These are phyloP conservation scores for Eudasyphora cyanicolor DNA, from an alignment of 2,888 invertebrate genomes.

Conservation along the genomic window DNA sequence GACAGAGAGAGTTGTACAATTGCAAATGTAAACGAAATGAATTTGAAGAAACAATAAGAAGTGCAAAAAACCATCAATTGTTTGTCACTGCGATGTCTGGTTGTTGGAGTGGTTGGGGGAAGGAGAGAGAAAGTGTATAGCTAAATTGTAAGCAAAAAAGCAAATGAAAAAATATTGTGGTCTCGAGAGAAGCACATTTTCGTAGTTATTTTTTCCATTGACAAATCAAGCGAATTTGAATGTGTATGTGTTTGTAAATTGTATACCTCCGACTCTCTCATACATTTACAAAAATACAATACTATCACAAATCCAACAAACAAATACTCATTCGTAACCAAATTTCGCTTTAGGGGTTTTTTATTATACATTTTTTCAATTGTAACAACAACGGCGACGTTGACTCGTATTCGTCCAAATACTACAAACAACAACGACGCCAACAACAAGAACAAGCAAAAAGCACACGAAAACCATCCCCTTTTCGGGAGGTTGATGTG, in stretches of 20 bases:
- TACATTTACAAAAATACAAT: not conserved
- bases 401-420: constrained; percentile 55
- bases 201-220: not conserved
- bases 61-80: not conserved
- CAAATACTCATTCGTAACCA: constrained; percentile 29
- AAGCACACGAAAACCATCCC: constrained; percentile 60
- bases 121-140: not conserved
- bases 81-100: not conserved
- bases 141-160: not conserved
- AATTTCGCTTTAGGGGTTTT: constrained; percentile 41
- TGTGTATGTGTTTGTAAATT: too few species aligned
- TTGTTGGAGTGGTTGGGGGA: not conserved
- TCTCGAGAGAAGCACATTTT: not conserved
- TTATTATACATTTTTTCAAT: constrained; percentile 16
- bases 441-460: constrained; percentile 37
- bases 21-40: constrained; percentile 58
- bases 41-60: constrained; percentile 31
- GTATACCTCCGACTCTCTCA: not conserved
- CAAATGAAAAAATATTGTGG: not conserved
- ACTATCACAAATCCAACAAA: constrained; percentile 25
- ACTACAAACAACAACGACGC: constrained; percentile 33
- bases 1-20: constrained; percentile 1
- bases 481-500: constrained; percentile 46
- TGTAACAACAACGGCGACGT: constrained; percentile 15
- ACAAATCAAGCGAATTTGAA: constrained; percentile 5